A percentile compares a stretch with the other conserved stretches of the same genome.
Evolutionary conservation across 2,113 vertebrate genomes (phyloP).

Genomic region (Neotoma lepida): DNA sequence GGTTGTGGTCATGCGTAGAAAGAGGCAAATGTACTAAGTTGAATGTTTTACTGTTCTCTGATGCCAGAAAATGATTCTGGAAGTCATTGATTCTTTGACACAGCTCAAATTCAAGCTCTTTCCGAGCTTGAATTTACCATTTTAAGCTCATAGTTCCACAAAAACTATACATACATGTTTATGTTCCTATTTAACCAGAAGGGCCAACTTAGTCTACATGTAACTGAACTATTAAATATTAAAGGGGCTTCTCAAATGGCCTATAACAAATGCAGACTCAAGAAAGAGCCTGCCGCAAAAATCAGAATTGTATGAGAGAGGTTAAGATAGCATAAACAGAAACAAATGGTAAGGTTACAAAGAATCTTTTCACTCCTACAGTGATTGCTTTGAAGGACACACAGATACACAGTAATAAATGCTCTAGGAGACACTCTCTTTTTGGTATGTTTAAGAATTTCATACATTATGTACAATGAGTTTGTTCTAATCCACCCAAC

Average conservation of each 20-base stretch:
- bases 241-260: background rate
- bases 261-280: background rate
- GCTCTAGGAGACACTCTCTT: background rate
- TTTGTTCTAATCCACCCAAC: background rate
- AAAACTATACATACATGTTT: background rate
- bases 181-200: constrained; percentile 43
- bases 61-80: background rate
- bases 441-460: background rate
- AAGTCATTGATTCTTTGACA: background rate
- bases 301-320: background rate
- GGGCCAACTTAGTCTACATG: background rate
- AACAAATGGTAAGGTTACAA: background rate
- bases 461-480: background rate
- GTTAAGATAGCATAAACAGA: background rate
- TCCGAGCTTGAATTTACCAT: background rate
- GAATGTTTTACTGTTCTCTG: background rate
- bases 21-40: background rate
- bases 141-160: constrained; percentile 21
- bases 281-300: background rate
- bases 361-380: background rate
- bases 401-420: background rate
- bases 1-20: background rate
- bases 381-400: background rate
- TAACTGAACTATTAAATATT: background rate
- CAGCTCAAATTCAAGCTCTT: background rate